Percentiles rank a stretch among this genome's conserved stretches.
phyloP scores from a whole-genome alignment of 2,113 vertebrate genomes.

The Dasyurus viverrinus region DNA sequence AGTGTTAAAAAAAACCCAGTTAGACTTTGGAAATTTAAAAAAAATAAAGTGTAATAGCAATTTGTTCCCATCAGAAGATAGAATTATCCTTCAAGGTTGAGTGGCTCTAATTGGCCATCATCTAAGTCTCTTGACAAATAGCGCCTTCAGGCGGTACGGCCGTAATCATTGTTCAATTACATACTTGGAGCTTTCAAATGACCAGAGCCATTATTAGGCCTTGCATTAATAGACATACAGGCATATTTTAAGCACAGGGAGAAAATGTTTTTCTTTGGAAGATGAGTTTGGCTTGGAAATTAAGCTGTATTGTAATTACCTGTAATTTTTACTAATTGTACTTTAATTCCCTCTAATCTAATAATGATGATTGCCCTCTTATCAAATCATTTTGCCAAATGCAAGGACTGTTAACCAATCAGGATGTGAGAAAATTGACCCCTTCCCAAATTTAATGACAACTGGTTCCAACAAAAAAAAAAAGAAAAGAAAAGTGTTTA shows the following conservation, averaged over 20 bases:
- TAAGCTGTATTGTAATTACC: slow-evolving; percentile 77
- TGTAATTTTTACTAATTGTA: slow-evolving; percentile 76
- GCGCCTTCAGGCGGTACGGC: slow-evolving; percentile 83
- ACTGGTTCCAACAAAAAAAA: not conserved
- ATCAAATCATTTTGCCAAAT: slow-evolving; percentile 74
- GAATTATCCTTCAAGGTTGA: slow-evolving; percentile 90
- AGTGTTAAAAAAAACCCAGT: slow-evolving; percentile 43
- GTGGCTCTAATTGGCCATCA: slow-evolving; percentile 85
- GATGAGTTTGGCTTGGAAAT: slow-evolving; percentile 78
- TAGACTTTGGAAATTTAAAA: slow-evolving; percentile 54
- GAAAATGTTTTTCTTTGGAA: slow-evolving; percentile 79
- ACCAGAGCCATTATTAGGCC: slow-evolving; percentile 81
- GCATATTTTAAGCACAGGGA: slow-evolving; percentile 74
- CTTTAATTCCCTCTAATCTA: slow-evolving; percentile 74
- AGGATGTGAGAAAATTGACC: slow-evolving; percentile 31
- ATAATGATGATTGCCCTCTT: slow-evolving; percentile 71
- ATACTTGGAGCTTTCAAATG: slow-evolving; percentile 85
- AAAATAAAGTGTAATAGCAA: slow-evolving; percentile 72
- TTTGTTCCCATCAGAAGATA: slow-evolving; percentile 86
- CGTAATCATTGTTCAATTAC: slow-evolving; percentile 89
- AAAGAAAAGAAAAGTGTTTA: slow-evolving; percentile 17
- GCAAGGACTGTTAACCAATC: slow-evolving; percentile 46
- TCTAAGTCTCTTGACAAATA: slow-evolving; percentile 89
- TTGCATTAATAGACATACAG: slow-evolving; percentile 78
- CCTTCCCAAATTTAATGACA: slow-evolving; percentile 50